Percentiles rank a stretch among this genome's conserved stretches.
Conservation (phyloP, 1,140 invertebrate species). For the Cheumatopsyche charites region DNA sequence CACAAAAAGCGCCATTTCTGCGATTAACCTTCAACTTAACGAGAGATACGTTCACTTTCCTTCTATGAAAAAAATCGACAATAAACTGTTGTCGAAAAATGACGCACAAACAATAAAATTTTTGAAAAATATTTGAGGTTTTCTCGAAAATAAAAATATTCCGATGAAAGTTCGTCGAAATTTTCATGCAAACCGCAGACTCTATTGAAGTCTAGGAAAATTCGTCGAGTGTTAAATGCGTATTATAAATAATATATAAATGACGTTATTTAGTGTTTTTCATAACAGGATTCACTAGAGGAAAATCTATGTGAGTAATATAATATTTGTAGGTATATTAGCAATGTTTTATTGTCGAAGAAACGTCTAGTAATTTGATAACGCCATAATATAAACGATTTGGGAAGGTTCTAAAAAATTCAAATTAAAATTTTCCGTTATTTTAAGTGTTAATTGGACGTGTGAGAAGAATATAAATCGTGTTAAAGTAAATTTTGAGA, state of each 20-base stretch:
- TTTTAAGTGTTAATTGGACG: no score
- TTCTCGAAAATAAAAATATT: no score
- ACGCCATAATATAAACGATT: background rate
- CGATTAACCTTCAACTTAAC: slow-evolving; percentile 11
- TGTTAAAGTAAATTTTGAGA: no score
- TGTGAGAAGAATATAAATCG: no score
- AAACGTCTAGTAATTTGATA: background rate
- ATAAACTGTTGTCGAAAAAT: no score
- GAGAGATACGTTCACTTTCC: slow-evolving; percentile 9
- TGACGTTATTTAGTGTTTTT: background rate
- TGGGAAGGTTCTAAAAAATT: background rate
- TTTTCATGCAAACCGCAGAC: no score
- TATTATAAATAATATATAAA: background rate
- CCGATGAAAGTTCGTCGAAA: no score
- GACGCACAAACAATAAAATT: no score
- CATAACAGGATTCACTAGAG: background rate
- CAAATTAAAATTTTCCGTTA: background rate
- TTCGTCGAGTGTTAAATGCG: no score
- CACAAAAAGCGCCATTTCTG: slow-evolving; percentile 9
- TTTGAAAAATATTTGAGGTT: no score
- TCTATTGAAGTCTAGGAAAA: no score
- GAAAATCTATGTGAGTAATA: background rate
- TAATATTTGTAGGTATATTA: background rate
- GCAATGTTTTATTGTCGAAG: background rate
- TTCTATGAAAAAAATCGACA: no score